A percentile compares a stretch with the other conserved stretches of the same genome.
These are phyloP conservation scores for Columba janthina DNA, from an alignment of 2,113 vertebrate genomes.

Conservation along the genomic window DNA sequence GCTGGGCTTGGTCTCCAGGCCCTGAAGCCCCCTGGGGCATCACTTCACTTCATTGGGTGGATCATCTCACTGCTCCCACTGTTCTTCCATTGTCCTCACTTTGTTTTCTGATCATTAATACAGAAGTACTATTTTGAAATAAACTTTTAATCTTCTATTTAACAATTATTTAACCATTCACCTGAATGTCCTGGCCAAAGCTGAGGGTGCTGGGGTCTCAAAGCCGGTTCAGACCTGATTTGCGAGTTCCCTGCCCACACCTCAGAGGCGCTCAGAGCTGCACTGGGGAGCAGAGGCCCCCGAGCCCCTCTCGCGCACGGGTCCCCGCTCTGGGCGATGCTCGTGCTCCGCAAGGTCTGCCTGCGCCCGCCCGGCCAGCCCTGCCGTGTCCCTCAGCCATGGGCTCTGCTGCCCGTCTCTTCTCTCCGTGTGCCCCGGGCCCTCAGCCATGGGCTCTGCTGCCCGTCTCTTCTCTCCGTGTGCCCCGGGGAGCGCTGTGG, in stretches of 20 bases:
- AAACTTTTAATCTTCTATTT: neutral
- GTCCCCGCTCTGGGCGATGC: neutral
- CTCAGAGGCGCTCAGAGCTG: neutral
- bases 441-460: neutral
- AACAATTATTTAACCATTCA: too few relatives aligned
- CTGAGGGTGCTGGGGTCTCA: fast-evolving
- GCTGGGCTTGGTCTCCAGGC: neutral
- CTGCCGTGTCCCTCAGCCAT: fast-evolving
- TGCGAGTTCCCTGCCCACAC: neutral
- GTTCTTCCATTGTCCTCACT: neutral
- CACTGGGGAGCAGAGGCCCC: neutral
- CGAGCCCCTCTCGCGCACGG: fast-evolving
- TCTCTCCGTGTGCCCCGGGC: too few relatives aligned
- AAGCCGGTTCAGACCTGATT: fast-evolving
- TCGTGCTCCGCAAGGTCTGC: neutral
- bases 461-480: too few relatives aligned
- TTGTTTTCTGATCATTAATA: neutral
- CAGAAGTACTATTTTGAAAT: neutral
- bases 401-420: neutral
- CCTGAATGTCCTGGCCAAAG: neutral
- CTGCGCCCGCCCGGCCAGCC: neutral
- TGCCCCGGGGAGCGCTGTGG: too few relatives aligned
- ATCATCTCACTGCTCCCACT: neutral
- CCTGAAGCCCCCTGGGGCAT: neutral
- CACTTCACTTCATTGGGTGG: neutral